Evolutionary conservation across 2,113 vertebrate species (phyloP), one percentile per base, ranked within the genome.

Genomic region (Pao palembangensis): DNA sequence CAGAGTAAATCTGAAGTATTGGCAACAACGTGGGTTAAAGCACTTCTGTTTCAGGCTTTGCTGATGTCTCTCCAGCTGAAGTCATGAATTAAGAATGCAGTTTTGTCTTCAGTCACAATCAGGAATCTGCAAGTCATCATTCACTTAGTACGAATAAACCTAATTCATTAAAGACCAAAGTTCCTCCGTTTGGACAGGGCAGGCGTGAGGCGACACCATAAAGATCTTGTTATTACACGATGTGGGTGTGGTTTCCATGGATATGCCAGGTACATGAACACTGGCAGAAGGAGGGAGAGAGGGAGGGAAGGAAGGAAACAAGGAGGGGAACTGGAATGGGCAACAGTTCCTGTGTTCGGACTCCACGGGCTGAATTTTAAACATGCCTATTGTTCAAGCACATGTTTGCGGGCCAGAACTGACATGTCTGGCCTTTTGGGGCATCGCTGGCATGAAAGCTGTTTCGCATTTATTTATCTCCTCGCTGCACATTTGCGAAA

Each of bases 231-330:
- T 66, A 20, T 67, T 43, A 68, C 47, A 41, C 25, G 12, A 16
- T 31, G 60, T 62, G 34, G 48, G 51, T 69, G 61, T 65, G 71
- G 76, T 59, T 78, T 77, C 61, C 59, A 48, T 21, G 41, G 47
- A 50, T 63, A 71, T 71, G 25, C 58, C 82, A 88, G 79, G 74
- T 81, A 75, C 21, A 42, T 55, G 54, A 55, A 69, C 68, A 42
- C 28, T 34, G 78, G 46, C 64, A 69, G 61, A 28, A 69, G 64
- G 62, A 31, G 21, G 3, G 61, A 83, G 64, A 60, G 70, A 84
- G 61, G 41, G 75, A 69, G 6, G 51, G 59, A 51, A 67, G 73
- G 67, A 84, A 87, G 85, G 84, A 85, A 85, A 63, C 58, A 75
- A 81, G 66, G 58, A 76, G 57, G 64, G 58, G 67, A 72, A 51